These are phyloP conservation scores for Synanceia verrucosa DNA, from an alignment of 2,797 vertebrate genomes.

Conservation along the genomic window DNA sequence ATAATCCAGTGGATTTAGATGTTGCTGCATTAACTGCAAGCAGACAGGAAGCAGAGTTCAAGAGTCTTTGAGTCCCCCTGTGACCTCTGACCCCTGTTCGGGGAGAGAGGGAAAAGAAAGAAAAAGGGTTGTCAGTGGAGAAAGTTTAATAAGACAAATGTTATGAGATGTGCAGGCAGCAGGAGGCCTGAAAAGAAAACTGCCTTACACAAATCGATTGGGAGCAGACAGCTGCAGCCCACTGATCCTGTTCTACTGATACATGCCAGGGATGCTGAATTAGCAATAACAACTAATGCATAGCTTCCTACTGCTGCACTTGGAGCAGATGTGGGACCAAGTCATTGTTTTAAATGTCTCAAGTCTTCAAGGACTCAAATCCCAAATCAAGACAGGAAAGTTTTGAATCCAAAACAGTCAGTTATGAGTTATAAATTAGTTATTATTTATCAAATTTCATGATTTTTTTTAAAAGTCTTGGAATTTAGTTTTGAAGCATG, in stretches of 20 bases:
- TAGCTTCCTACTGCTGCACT: constrained; percentile 5
- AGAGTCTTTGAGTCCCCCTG: not conserved
- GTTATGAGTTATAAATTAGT: no score
- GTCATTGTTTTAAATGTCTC: not conserved
- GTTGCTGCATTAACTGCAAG: not conserved
- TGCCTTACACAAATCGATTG: not conserved
- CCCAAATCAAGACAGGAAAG: not conserved
- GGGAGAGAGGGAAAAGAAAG: no score
- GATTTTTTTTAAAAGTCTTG: no score
- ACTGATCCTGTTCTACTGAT: constrained; percentile 34
- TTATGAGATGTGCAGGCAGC: not conserved
- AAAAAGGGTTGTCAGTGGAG: not conserved
- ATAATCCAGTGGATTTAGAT: not conserved
- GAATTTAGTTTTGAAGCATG: no score
- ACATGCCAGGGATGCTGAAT: constrained; percentile 19
- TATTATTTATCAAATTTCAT: no score
- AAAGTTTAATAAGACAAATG: not conserved
- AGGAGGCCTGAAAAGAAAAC: not conserved
- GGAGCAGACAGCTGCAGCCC: constrained; percentile 12
- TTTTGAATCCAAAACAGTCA: not conserved
- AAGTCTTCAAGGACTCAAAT: not conserved
- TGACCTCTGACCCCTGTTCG: not conserved
- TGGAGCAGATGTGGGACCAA: not conserved
- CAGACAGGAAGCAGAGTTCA: no score
- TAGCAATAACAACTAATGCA: constrained; percentile 26